phyloP scores from a whole-genome alignment of 64 coral and sea anemone genomes.

The Actinia equina region DNA sequence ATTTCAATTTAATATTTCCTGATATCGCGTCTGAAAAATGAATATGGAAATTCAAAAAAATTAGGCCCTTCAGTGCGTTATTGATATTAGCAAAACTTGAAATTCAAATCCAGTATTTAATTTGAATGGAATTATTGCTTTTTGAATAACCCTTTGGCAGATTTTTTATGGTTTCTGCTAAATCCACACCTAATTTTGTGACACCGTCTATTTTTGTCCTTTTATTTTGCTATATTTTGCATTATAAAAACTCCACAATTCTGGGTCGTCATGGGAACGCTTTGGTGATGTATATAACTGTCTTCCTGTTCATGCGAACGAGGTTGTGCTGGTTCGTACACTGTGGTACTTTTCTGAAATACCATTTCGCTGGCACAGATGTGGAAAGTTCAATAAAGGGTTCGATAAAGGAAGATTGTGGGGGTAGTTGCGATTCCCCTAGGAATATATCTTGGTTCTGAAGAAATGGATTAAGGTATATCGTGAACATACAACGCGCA shows the following conservation, averaged over 20 bases:
- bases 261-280: background rate
- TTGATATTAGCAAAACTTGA: background rate
- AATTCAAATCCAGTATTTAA: background rate
- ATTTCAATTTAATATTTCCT: background rate
- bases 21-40: background rate
- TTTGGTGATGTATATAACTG: slow-evolving; percentile 1
- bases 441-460: background rate
- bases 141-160: background rate
- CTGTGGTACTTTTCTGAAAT: background rate
- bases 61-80: background rate
- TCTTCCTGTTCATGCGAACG: background rate
- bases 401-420: background rate
- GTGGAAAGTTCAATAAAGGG: background rate
- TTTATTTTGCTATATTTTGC: background rate
- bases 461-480: background rate
- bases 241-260: background rate
- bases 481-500: background rate
- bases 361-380: slow-evolving; percentile 2
- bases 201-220: background rate
- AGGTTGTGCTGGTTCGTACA: background rate
- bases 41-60: background rate
- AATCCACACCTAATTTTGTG: background rate
- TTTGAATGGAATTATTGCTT: background rate
- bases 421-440: background rate
- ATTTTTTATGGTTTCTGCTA: background rate